Percentiles rank a stretch among this genome's conserved stretches.
These are phyloP conservation scores for Aspidapion aeneum DNA, from an alignment of 2,888 invertebrate genomes.

Conservation along the genomic window DNA sequence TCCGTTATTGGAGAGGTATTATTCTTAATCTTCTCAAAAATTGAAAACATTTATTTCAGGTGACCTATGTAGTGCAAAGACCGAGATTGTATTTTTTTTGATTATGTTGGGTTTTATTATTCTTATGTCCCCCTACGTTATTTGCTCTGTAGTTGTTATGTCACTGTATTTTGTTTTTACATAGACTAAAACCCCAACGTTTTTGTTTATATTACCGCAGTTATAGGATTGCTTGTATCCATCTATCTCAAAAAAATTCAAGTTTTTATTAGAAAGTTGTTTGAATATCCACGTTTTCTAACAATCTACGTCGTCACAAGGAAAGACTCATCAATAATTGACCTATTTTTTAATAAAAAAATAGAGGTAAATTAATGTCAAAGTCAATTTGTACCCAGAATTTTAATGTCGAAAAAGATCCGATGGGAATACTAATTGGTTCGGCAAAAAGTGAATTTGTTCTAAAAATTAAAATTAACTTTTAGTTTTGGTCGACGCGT, in stretches of 20 bases:
- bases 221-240: neutral
- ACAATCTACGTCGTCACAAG: no score
- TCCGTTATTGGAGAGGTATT: neutral
- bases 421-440: no score
- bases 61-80: neutral
- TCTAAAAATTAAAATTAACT: no score
- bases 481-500: no score
- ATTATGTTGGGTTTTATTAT: neutral
- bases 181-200: neutral
- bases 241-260: neutral
- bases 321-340: no score
- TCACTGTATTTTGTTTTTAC: neutral
- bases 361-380: neutral
- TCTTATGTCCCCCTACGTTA: neutral
- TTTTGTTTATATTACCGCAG: neutral
- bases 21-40: neutral
- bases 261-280: no score
- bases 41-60: neutral
- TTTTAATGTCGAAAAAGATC: neutral
- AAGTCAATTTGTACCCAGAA: neutral
- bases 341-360: neutral
- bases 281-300: no score
- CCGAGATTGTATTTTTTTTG: neutral
- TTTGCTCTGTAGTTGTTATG: neutral
- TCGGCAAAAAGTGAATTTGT: no score